phyloP scores from a whole-genome alignment of 2,113 vertebrate genomes.

The Amphiprion ocellaris region DNA sequence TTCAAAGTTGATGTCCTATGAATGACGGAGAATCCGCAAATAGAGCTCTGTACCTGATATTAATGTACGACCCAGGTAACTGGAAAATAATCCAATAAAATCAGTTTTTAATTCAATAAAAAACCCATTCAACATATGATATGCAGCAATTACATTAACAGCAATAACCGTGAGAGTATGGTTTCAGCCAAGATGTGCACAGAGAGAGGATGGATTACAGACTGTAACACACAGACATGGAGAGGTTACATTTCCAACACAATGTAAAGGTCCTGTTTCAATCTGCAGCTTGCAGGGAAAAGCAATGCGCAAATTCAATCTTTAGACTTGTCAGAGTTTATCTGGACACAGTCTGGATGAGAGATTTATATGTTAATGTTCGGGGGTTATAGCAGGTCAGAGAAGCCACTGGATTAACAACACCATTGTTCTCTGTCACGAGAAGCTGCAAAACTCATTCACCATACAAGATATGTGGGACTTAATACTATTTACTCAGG shows the following conservation, averaged over 20 bases:
- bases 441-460: too few relatives aligned
- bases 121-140: conserved; percentile 6
- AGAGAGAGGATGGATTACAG: neutral
- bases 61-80: neutral
- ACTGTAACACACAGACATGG: neutral
- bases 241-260: neutral
- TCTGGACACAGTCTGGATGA: too few relatives aligned
- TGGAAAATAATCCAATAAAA: conserved; percentile 11
- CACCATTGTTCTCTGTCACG: neutral
- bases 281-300: neutral
- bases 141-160: neutral
- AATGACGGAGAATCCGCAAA: conserved; percentile 11
- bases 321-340: too few relatives aligned
- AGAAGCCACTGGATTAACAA: neutral
- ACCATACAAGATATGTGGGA: too few relatives aligned
- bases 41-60: neutral
- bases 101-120: conserved; percentile 20
- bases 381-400: neutral
- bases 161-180: neutral
- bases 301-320: too few relatives aligned
- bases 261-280: neutral
- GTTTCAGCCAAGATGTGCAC: conserved; percentile 7
- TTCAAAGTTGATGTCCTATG: neutral
- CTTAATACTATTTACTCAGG: too few relatives aligned
- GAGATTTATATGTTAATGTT: neutral